These are phyloP conservation scores for Silurus aristotelis DNA, from an alignment of 2,797 vertebrate species.

Conservation along the genomic window DNA sequence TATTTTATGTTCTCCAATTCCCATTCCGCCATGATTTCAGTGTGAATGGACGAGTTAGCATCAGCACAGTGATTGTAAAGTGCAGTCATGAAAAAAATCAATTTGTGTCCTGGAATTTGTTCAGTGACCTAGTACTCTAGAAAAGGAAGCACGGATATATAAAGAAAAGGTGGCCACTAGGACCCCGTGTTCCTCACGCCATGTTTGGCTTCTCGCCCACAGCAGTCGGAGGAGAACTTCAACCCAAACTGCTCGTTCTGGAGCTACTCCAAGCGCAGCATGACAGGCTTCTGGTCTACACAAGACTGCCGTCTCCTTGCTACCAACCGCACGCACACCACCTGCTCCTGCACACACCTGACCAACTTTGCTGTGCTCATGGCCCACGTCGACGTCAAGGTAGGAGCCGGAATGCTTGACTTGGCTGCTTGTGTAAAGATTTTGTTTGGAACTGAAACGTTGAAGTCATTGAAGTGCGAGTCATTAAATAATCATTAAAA, in stretches of 20 bases:
- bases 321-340: slow-evolving; percentile 93
- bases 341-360: slow-evolving; percentile 95
- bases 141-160: neutral
- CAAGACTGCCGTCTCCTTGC: slow-evolving; percentile 92
- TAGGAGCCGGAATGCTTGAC: slow-evolving; percentile 53
- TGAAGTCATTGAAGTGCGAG: neutral
- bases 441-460: slow-evolving; percentile 8
- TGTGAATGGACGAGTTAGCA: slow-evolving; percentile 1
- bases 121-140: neutral
- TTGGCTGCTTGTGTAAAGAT: neutral
- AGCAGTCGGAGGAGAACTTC: slow-evolving; percentile 97
- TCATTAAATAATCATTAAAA: slow-evolving; percentile 8
- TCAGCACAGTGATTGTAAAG: slow-evolving; percentile 7
- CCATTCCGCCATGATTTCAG: neutral
- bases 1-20: neutral
- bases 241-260: slow-evolving; percentile 99
- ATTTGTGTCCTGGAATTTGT: slow-evolving; percentile 21
- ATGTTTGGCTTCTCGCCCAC: slow-evolving; percentile 40
- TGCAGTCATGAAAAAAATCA: slow-evolving; percentile 27
- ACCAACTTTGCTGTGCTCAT: slow-evolving; percentile 97
- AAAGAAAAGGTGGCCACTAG: neutral
- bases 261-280: slow-evolving; percentile 94
- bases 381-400: slow-evolving; percentile 97
- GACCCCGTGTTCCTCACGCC: slow-evolving; percentile 6
- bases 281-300: slow-evolving; percentile 95